Conservation (phyloP, 2,113 vertebrate genomes). For the Ceyx cyanopectus region DNA sequence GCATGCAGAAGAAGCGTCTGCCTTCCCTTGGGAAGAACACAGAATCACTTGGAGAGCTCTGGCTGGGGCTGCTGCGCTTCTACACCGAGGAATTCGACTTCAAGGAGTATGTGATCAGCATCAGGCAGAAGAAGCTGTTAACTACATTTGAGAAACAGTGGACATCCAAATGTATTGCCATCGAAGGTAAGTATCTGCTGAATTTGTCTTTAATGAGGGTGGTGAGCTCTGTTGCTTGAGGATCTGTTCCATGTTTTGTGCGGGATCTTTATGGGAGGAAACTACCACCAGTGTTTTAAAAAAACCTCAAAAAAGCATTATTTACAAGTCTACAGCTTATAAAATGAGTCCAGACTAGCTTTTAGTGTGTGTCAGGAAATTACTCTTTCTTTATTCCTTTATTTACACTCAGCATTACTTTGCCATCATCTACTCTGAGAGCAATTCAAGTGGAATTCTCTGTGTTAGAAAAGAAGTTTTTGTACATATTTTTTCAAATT, state of each 20-base stretch:
- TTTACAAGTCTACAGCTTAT: background rate
- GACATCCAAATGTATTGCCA: conserved; percentile 98
- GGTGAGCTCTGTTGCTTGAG: background rate
- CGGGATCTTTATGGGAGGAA: background rate
- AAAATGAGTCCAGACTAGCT: background rate
- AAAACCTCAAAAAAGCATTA: background rate
- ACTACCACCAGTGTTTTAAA: background rate
- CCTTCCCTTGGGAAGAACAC: conserved; percentile 87
- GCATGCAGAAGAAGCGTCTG: conserved; percentile 83
- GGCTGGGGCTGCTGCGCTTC: conserved; percentile 94
- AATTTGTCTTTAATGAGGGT: background rate
- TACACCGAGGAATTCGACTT: conserved; percentile 99
- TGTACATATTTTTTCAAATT: background rate
- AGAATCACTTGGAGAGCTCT: conserved; percentile 94
- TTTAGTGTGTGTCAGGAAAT: background rate
- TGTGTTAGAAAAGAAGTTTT: background rate
- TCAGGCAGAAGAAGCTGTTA: conserved; percentile 92
- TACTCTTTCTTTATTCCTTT: background rate
- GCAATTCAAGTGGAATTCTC: background rate
- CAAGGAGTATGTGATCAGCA: conserved; percentile 97
- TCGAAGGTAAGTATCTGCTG: conserved; percentile 85
- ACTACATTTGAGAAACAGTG: conserved; percentile 99
- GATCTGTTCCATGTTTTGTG: background rate
- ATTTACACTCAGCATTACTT: background rate
- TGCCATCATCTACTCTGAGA: background rate